phyloP scores from a whole-genome alignment of 2,113 vertebrate genomes.

The Cepphus grylle region DNA sequence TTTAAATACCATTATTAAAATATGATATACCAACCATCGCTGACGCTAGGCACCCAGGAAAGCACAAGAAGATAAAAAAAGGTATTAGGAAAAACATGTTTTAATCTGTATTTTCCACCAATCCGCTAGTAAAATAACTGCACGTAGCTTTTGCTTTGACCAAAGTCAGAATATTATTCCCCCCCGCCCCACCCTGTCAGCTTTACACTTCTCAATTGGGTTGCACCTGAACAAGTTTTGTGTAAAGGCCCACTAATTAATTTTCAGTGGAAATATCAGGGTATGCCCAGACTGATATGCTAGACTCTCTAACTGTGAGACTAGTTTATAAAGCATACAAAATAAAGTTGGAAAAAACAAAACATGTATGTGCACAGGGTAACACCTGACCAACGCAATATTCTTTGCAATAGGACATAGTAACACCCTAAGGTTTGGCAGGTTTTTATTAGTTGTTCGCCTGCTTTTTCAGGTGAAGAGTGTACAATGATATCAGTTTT shows the following conservation, averaged over 20 bases:
- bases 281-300: not conserved
- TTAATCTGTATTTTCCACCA: not conserved
- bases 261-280: not conserved
- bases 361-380: not conserved
- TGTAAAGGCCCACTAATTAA: not conserved
- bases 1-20: constrained; percentile 64
- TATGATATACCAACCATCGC: constrained; percentile 93
- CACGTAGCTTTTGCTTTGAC: not conserved
- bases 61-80: constrained; percentile 71
- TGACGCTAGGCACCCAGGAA: constrained; percentile 84
- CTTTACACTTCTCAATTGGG: not conserved
- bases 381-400: not conserved
- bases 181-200: not conserved
- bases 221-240: not conserved
- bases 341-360: not conserved
- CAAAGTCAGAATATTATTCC: not conserved
- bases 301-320: not conserved
- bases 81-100: constrained; percentile 54
- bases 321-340: not conserved
- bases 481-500: not conserved
- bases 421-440: rapidly evolving
- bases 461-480: not conserved
- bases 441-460: not conserved
- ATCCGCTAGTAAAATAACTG: not conserved
- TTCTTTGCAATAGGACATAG: not conserved